Evolutionary conservation across 2,888 invertebrate species (phyloP), one percentile per base, ranked within the genome.

Genomic region (Leptopilina syphax): DNA sequence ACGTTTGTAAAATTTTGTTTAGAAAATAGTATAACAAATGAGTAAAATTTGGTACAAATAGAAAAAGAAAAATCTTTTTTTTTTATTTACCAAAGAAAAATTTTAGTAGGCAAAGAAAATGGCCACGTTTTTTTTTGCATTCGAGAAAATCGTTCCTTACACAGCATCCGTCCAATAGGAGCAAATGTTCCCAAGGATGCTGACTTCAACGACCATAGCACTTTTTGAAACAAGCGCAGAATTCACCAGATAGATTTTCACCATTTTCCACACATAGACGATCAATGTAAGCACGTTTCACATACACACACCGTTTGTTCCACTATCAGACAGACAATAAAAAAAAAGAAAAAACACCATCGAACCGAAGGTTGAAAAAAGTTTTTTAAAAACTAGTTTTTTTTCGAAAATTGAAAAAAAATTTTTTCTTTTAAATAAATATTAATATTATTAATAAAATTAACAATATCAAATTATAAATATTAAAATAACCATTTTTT

Each of bases 221-320:
- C 68, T 44, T 50, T 68, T 68, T 50, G 68, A 68, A 68, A 68
- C 68, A 68, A 68, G 68, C 50, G 47, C 47, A 44, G 44, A 68
- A 47, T 68, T 47, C 47, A 47, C 44, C 68, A 18, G 68, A 50
- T 68, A 68, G 68, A 12, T 68, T 41, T 10, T 47, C 47, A 9
- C 47, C 41, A 7, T 3, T 44, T 50, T 50, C 50, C 9, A 50
- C 50, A 50, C 47, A 47, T 47, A 8, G 9, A 9, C 18, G 47
- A 18, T 24, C 68, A 68, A 47, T 68, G 50, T 50, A 68, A 68
- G 68, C 68, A 68, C 50, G 68, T 68, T 68, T 24, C 68, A 41
- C 41, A 18, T 18, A 41, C 41, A 41, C 6, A 3, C 41, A 10
- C 50, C 50, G 10, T 50, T 68, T 68, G 47, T 50, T 68, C 3